phyloP scores from a whole-genome alignment of 2,888 invertebrate species.

The Chironomus riparius region DNA sequence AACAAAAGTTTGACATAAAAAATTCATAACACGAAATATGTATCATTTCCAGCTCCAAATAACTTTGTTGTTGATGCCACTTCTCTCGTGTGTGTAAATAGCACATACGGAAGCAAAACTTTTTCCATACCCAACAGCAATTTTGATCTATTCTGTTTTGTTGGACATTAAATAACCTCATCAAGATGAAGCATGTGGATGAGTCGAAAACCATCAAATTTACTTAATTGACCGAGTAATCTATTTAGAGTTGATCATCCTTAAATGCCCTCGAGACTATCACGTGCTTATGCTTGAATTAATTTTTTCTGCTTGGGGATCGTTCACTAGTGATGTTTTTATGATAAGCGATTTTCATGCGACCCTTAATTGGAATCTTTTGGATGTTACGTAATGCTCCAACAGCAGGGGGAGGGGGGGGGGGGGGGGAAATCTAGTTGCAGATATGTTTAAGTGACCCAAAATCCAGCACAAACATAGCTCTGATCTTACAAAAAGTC shows the following conservation, averaged over 20 bases:
- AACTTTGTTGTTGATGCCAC: not conserved
- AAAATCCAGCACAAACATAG: too few relatives aligned
- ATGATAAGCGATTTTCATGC: too few relatives aligned
- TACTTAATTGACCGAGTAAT: constrained; percentile 24
- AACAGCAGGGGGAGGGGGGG: too few relatives aligned
- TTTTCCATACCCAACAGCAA: not conserved
- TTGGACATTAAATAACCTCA: not conserved
- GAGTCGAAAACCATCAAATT: constrained; percentile 3
- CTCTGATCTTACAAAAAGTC: too few relatives aligned
- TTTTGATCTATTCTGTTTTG: not conserved
- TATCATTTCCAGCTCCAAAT: constrained; percentile 22
- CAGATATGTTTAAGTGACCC: too few relatives aligned
- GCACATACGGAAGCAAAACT: not conserved
- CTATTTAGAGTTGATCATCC: not conserved
- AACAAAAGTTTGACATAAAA: constrained; percentile 24
- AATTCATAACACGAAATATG: constrained; percentile 23
- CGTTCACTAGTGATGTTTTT: too few relatives aligned
- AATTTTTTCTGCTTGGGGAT: not conserved
- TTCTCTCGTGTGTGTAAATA: not conserved
- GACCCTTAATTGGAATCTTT: too few relatives aligned
- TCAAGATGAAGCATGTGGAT: not conserved
- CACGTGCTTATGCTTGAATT: not conserved
- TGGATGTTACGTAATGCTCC: too few relatives aligned
- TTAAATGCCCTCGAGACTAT: not conserved
- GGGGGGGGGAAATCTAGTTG: too few relatives aligned